These are phyloP conservation scores for Danio albolineatus DNA, from an alignment of 2,797 vertebrate species.

Conservation along the genomic window DNA sequence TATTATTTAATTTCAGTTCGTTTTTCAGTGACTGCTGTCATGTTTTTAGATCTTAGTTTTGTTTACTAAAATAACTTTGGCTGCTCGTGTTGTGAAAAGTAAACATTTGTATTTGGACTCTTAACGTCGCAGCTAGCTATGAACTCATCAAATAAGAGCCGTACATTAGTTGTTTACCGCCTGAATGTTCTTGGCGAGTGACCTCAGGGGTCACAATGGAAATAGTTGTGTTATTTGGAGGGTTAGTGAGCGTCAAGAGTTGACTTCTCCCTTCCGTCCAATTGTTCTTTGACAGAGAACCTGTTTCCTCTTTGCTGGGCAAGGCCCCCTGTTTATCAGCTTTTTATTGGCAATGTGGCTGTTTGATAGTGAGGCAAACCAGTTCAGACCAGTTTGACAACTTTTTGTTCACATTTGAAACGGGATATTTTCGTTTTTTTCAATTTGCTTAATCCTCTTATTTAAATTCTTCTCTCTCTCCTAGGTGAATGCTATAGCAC, in stretches of 20 bases:
- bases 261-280: slow-evolving; percentile 74
- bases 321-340: slow-evolving; percentile 72
- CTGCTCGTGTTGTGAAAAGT: background rate
- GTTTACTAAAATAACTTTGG: background rate
- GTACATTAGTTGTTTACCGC: background rate
- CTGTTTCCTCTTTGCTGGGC: slow-evolving; percentile 73
- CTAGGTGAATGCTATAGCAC: slow-evolving; percentile 29
- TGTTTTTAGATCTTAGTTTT: background rate
- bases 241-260: slow-evolving; percentile 58
- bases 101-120: too few species aligned
- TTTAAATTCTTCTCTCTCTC: slow-evolving; percentile 16
- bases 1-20: too few species aligned
- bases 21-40: too few species aligned
- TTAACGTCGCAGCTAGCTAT: background rate
- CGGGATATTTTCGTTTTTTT: background rate
- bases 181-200: background rate
- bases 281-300: slow-evolving; percentile 72
- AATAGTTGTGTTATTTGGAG: slow-evolving; percentile 30
- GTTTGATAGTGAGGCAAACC: slow-evolving; percentile 20
- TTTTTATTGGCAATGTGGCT: slow-evolving; percentile 58
- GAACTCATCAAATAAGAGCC: background rate
- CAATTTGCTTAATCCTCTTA: background rate
- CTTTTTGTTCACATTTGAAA: background rate
- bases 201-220: slow-evolving; percentile 39
- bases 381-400: background rate